Percentiles rank a stretch among this genome's conserved stretches.
Evolutionary conservation across 2,888 invertebrate genomes (phyloP).

Genomic region (Cephus pygmeus): DNA sequence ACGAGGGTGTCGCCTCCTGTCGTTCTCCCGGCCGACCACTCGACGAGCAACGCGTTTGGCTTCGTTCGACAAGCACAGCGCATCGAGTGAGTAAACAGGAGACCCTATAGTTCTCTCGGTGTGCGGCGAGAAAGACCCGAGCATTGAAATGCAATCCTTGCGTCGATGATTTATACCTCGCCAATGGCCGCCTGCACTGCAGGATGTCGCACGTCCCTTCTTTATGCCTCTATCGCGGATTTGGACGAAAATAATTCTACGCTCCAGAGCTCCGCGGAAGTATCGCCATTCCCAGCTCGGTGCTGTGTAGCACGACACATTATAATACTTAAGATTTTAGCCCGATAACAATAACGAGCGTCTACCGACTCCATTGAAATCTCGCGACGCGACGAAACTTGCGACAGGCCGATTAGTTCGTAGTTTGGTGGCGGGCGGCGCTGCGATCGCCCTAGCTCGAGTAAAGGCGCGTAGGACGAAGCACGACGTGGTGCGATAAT

Average conservation of each 20-base stretch:
- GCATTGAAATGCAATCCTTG: slow-evolving; percentile 62
- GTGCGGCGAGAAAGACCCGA: slow-evolving; percentile 9
- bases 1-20: slow-evolving; percentile 41
- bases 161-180: slow-evolving; percentile 61
- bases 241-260: slow-evolving; percentile 46
- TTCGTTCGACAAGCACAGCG: not conserved
- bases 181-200: slow-evolving; percentile 57
- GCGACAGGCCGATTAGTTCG: not conserved
- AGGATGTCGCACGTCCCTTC: slow-evolving; percentile 62
- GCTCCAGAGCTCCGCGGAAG: slow-evolving; percentile 20
- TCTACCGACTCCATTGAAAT: not conserved
- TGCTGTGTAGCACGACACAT: no score
- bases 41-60: slow-evolving; percentile 10
- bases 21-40: slow-evolving; percentile 19
- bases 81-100: not conserved
- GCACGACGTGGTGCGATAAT: slow-evolving; percentile 6
- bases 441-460: not conserved
- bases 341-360: not conserved
- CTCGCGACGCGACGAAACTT: not conserved
- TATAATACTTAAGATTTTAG: not conserved
- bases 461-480: not conserved
- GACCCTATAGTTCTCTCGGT: not conserved
- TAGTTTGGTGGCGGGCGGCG: slow-evolving; percentile 1
- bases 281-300: not conserved
- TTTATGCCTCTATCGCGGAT: slow-evolving; percentile 54